These are phyloP conservation scores for Ornithorhynchus anatinus DNA, from an alignment of 2,113 vertebrate genomes.

Conservation along the genomic window DNA sequence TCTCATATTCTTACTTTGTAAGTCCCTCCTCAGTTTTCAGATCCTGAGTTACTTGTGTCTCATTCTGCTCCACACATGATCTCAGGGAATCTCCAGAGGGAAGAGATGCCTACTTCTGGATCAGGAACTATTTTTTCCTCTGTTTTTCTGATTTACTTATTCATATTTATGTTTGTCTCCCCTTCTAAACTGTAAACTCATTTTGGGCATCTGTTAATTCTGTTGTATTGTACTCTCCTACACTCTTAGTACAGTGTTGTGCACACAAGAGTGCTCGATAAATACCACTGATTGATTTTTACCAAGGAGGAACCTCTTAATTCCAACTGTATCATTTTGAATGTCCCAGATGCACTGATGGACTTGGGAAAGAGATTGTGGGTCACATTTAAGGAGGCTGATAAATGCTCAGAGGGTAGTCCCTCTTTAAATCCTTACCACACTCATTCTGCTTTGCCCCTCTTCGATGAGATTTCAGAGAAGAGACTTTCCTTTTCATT, in stretches of 20 bases:
- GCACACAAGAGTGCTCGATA: too few relatives aligned
- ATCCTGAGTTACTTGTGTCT: not conserved
- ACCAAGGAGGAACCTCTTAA: constrained; percentile 9
- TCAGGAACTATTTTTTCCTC: not conserved
- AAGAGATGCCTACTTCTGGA: not conserved
- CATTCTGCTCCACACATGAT: not conserved
- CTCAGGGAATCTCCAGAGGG: not conserved
- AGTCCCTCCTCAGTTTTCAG: not conserved
- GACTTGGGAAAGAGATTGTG: not conserved
- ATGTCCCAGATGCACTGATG: not conserved
- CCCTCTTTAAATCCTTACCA: constrained; percentile 2
- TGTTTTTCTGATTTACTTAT: not conserved
- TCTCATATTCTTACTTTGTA: not conserved
- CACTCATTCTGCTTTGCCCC: not conserved
- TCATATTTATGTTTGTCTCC: too few relatives aligned
- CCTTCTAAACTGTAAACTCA: too few relatives aligned
- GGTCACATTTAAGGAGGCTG: not conserved
- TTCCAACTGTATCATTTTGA: constrained; percentile 1
- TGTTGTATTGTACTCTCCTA: too few relatives aligned
- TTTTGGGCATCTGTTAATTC: too few relatives aligned
- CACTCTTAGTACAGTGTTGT: too few relatives aligned
- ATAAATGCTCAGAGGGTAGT: not conserved
- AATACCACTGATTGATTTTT: too few relatives aligned
- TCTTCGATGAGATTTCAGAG: not conserved
- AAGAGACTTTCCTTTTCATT: constrained; percentile 10